Evolutionary conservation across 2,113 vertebrate species (phyloP).

Genomic region (Hiodon alosoides): DNA sequence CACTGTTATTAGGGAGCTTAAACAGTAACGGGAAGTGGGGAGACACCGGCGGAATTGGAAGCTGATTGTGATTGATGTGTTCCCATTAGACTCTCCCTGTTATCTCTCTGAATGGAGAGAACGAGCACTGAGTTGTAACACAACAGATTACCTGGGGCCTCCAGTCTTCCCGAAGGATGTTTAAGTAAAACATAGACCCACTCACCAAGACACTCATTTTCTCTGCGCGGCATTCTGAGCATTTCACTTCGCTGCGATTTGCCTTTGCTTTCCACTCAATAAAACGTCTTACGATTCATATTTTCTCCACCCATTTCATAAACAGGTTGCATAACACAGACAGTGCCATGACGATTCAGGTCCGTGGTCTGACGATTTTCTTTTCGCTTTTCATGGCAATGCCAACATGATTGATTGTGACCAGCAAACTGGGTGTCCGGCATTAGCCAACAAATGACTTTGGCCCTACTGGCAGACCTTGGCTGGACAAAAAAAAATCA

Average conservation of each 20-base stretch:
- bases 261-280: constrained; percentile 75
- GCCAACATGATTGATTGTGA: constrained; percentile 94
- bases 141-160: constrained; percentile 87
- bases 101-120: constrained; percentile 82
- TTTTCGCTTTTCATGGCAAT: constrained; percentile 51
- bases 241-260: constrained; percentile 81
- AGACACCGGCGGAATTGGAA: constrained; percentile 79
- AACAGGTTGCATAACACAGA: too few relatives aligned
- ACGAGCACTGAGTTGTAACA: constrained; percentile 90
- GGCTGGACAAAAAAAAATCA: constrained; percentile 90
- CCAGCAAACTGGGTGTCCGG: constrained; percentile 78
- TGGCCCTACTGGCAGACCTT: constrained; percentile 95
- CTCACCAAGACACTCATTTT: constrained; percentile 39
- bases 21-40: constrained; percentile 70
- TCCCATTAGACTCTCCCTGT: constrained; percentile 79
- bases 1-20: constrained; percentile 80
- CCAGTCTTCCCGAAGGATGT: constrained; percentile 78
- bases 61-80: constrained; percentile 89
- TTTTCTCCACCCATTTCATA: constrained; percentile 65
- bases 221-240: constrained; percentile 67
- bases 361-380: constrained; percentile 24
- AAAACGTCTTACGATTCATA: constrained; percentile 89
- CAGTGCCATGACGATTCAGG: too few relatives aligned
- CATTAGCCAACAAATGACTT: constrained; percentile 98
- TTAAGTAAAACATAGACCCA: constrained; percentile 86